These are phyloP conservation scores for Hypotaenidia okinawae DNA, from an alignment of 2,797 vertebrate genomes.

Conservation along the genomic window DNA sequence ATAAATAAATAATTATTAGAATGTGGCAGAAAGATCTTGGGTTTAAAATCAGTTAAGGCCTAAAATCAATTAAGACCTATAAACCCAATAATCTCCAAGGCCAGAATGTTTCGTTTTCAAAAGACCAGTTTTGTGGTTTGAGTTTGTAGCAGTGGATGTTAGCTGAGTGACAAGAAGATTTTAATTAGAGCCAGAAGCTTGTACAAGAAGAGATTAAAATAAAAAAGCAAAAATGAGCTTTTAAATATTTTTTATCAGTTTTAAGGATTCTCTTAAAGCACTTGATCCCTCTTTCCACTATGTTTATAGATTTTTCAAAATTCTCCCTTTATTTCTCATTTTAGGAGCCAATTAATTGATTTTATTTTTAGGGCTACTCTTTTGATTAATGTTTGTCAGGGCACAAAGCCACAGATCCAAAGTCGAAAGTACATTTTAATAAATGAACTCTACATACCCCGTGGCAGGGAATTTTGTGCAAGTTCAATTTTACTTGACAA, in stretches of 20 bases:
- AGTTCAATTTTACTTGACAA: constrained; percentile 34
- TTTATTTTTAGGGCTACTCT: background rate
- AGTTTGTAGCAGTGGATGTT: background rate
- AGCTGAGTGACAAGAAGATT: background rate
- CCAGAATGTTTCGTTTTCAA: background rate
- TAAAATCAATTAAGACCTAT: background rate
- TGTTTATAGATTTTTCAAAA: constrained; percentile 6
- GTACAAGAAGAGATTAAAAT: background rate
- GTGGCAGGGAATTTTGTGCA: background rate
- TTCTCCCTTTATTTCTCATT: background rate
- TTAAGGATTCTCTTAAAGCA: background rate
- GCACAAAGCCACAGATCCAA: background rate
- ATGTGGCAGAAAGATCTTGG: background rate
- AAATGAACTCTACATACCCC: background rate
- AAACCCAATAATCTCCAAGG: background rate
- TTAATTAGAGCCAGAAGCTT: constrained; percentile 40
- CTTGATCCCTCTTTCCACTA: background rate
- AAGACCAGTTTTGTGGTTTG: background rate
- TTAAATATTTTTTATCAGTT: background rate
- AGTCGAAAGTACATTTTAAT: constrained; percentile 7
- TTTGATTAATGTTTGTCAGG: background rate
- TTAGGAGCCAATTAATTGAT: background rate
- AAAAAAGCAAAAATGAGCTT: background rate
- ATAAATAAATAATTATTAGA: background rate
- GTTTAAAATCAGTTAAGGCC: background rate